Evolutionary conservation across 2,888 invertebrate species (phyloP), one percentile per base, ranked within the genome.

Genomic region (Cyrtodaria siliqua): DNA sequence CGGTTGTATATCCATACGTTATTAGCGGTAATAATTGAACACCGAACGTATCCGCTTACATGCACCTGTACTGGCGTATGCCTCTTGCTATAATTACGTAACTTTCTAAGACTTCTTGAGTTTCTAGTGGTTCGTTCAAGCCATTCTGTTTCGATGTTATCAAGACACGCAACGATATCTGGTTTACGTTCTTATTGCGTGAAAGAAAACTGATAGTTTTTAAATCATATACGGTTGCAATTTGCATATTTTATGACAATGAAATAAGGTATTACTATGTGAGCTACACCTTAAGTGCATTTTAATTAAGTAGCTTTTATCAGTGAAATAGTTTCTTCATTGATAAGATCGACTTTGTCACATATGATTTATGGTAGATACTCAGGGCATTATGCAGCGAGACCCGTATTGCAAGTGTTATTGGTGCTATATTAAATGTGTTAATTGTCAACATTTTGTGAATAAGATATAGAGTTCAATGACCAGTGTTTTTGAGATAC

Each of bases 281-380:
- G 33, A 33, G 33, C 33, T 33, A 33, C 64, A 69, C 75, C 60
- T 40, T 18, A 57, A 75, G 75, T 69, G 64, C 75, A 56, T 64
- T 69, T 69, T 69, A 63, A 75, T 75, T 69, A 69, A 47, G 55
- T 33, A 26, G 27, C 33, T 49, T 24, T 59, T 75, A 75, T 75
- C 75, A 57, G 27, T 42, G 42, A 55, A 69, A 75, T 69, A 69
- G 64, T 69, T 64, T 69, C 68, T 49, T 64, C 53, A 29, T 52
- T 53, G 75, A 74, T 74, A 69, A 63, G 24, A 63, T 69, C 60
- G 38, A 24, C 16, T 27, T 26, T 69, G 64, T 55, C 75, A 60
- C 38, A 23, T 61, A 29, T 63, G 74, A 74, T 74, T 74, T 53
- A 74, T 73, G 66, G 24, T 24, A 16, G 20, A 33, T 33, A 33